These are phyloP conservation scores for Cololabis saira DNA, from an alignment of 2,113 vertebrate genomes.

Conservation along the genomic window DNA sequence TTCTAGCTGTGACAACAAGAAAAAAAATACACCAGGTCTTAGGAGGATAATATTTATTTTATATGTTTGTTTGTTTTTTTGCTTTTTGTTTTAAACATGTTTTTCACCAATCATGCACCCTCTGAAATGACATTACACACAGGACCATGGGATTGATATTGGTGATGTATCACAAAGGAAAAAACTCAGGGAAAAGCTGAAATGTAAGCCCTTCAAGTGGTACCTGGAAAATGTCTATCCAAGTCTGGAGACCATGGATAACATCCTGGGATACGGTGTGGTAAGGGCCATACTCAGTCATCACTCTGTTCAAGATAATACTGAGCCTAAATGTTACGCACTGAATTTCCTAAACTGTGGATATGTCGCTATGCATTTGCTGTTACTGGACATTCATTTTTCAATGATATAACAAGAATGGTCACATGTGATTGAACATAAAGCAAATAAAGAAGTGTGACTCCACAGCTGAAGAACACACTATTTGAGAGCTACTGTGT, in stretches of 20 bases:
- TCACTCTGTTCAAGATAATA: background rate
- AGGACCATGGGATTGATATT: slow-evolving; percentile 91
- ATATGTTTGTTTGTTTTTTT: background rate
- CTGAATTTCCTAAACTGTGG: background rate
- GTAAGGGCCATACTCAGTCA: slow-evolving; percentile 48
- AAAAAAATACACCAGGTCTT: background rate
- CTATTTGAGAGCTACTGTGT: slow-evolving; percentile 42
- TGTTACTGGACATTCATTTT: no score
- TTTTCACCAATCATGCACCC: no score
- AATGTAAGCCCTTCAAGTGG: slow-evolving; percentile 94
- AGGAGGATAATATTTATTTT: background rate
- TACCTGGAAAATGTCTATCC: slow-evolving; percentile 92
- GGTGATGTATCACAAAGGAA: slow-evolving; percentile 90
- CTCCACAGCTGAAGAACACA: slow-evolving; percentile 52
- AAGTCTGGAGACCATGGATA: slow-evolving; percentile 72
- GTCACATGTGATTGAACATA: background rate
- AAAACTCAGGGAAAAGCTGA: slow-evolving; percentile 85
- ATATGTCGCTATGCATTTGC: background rate
- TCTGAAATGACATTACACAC: slow-evolving; percentile 9
- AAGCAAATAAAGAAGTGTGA: background rate
- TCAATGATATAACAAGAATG: no score
- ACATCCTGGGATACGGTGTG: slow-evolving; percentile 60
- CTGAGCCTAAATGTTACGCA: background rate
- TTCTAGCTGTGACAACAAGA: background rate
- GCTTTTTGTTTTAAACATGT: background rate